phyloP scores from a whole-genome alignment of 2,113 vertebrate species.

The Corythoichthys haematopterus region DNA sequence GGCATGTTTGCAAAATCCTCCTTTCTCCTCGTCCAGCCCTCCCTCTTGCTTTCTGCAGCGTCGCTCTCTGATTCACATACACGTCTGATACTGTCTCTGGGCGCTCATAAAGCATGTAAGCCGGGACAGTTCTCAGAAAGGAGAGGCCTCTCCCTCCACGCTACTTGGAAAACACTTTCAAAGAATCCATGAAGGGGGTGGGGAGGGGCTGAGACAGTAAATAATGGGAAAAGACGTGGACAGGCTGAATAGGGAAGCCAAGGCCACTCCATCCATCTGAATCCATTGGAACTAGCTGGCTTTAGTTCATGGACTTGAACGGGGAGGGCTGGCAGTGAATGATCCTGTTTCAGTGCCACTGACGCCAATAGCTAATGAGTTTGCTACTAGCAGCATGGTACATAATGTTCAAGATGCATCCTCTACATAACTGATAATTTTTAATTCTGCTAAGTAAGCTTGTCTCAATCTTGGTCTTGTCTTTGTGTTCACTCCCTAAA shows the following conservation, averaged over 20 bases:
- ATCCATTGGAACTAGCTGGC: slow-evolving; percentile 56
- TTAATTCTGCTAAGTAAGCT: no score
- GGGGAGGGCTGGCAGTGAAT: no score
- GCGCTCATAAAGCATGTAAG: slow-evolving; percentile 67
- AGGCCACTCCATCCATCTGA: slow-evolving; percentile 44
- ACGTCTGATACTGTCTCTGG: slow-evolving; percentile 67
- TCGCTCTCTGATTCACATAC: slow-evolving; percentile 56
- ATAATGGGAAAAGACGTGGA: slow-evolving; percentile 47
- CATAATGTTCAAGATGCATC: neutral
- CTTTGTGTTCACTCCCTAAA: no score
- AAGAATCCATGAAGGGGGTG: slow-evolving; percentile 45
- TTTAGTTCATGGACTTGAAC: slow-evolving; percentile 34
- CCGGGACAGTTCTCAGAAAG: slow-evolving; percentile 66
- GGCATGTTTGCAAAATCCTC: slow-evolving; percentile 68
- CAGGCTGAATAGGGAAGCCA: slow-evolving; percentile 41
- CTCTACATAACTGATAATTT: neutral
- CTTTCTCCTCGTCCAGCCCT: slow-evolving; percentile 29
- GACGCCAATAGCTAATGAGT: neutral
- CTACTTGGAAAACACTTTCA: slow-evolving; percentile 68
- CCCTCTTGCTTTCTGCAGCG: slow-evolving; percentile 21
- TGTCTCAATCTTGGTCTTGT: no score
- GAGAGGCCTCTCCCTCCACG: slow-evolving; percentile 57
- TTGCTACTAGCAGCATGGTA: neutral
- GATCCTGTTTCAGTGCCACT: no score
- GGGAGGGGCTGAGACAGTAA: slow-evolving; percentile 32